Conservation (phyloP, 2,113 vertebrate genomes). For the Ceuthmochares aereus region DNA sequence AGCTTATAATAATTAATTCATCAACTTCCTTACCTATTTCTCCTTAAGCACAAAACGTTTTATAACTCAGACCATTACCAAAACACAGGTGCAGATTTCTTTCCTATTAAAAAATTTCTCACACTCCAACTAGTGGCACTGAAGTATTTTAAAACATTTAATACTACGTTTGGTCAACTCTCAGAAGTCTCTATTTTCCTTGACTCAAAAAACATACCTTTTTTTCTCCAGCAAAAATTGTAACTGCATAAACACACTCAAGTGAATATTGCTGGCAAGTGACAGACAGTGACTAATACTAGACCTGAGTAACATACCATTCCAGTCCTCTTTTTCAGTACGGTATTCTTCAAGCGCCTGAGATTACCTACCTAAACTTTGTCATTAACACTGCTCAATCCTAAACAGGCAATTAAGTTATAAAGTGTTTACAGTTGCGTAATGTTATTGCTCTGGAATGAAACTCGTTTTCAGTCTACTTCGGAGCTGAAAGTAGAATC, state of each 20-base stretch:
- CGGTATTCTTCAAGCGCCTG: not conserved
- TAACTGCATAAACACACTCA: not conserved
- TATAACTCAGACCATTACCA: not conserved
- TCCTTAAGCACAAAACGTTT: not conserved
- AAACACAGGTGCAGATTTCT: not conserved
- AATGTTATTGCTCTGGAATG: conserved; percentile 47
- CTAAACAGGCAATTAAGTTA: conserved; percentile 48
- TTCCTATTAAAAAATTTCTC: not conserved
- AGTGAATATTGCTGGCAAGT: not conserved
- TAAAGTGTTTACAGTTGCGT: conserved; percentile 38
- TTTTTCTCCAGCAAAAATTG: not conserved
- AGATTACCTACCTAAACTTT: not conserved
- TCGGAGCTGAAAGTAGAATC: not conserved
- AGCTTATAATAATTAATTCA: not conserved
- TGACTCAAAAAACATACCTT: fast-evolving
- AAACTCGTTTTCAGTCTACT: not conserved
- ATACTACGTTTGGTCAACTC: not conserved
- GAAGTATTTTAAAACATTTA: not conserved
- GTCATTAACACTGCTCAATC: not conserved
- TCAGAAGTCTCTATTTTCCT: not conserved
- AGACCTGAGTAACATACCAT: not conserved
- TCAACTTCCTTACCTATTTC: not conserved
- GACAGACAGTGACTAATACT: not conserved
- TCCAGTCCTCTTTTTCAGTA: not conserved
- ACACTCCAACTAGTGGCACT: not conserved